Base-by-base conservation (phyloP, 2,113 vertebrate genomes). In the Cyprinodon variegatus region DNA sequence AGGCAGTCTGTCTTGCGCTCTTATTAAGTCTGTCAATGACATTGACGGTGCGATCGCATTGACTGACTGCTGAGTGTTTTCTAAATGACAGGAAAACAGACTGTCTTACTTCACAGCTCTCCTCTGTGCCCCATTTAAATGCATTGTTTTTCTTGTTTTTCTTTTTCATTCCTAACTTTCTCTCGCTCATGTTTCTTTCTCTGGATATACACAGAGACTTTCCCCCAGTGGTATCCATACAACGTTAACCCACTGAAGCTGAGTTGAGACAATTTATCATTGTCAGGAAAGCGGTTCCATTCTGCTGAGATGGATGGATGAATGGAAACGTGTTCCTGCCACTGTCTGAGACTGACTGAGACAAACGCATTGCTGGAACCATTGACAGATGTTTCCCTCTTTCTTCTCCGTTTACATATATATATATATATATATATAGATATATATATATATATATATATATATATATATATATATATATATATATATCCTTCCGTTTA, bases 1-100 rank as follows among this genome's bases (percentile, higher is more conserved):
- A 89, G 68, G 69, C 71, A 70, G 88, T 91, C 90, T 87, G 88
- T 86, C 86, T 83, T 62, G 50, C 68, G 41, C 57, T 85, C 76
- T 86, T 75, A 86, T 86, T 88, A 77, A 79, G 72, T 81, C 76
- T 29, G 78, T 84, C 81, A 45, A 88, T 88, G 79, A 68, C 66
- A 87, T 83, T 22, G 87, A 83, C 38, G 0, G 76, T 45, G 40
- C 78, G 46, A n/a, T 61, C 41, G 67, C 39, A 72, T 77, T 29
- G 38, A 78, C 60, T 69, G 81, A 74, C 84, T 41, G 36, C 50
- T 68, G 73, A 70, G 76, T 64, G 57, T 78, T 83, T 78, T 78
- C 72, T 82, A 81, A 82, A 77, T 68, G 83, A 81, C 70, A 67
- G 68, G n/a, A 59, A 79, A 82, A 68, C 66, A 57, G 72, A 74